Base-by-base conservation (phyloP, 2,888 invertebrate genomes). In the Amiota mariae region DNA sequence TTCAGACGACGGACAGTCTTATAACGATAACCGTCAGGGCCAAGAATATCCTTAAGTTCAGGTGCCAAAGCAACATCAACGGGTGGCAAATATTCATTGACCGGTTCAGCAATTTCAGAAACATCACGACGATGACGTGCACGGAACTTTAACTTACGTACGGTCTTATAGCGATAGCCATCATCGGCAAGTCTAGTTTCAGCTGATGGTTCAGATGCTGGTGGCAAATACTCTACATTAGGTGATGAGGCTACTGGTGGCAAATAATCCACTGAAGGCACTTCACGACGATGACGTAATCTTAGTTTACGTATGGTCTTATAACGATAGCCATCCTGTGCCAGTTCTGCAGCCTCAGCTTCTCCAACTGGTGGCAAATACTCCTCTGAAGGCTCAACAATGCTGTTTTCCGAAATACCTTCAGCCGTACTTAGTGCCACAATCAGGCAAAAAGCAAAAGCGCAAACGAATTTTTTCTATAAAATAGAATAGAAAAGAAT, bases 121-220 rank as follows among this genome's bases (percentile, higher is more conserved):
- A 89, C 85, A 80, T 88, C 89, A 64, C 89, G 89, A 77, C 89
- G 87, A 71, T 87, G 88, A 51, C 88, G 88, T 3, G 85, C 76
- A 76, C 89, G 87, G 78, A 82, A 84, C 77, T 85, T 87, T 4
- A 89, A 75, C 74, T 84, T 87, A 73, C 88, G 89, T 20, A 88
- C 83, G n/a, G 89, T 89, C 78, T 89, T 87, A 76, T 89, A 89
- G 15, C 85, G 89, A 73, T 88, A 88, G 54, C 88, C 88, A 76
- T 88, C 87, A 71, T 88, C 86, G 49, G 85, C 88, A 6, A 87
- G 79, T 71, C 84, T 86, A 3, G 87, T 87, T 11, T 84, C 87
- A 13, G 79, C 77, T 13, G 82, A 76, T 48, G 56, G 79, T 51
- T 74, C 81, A 12, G 78, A 83, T 36, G 76, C 76, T 8, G 89